These are phyloP conservation scores for Nasonovia ribisnigri DNA, from an alignment of 2,888 invertebrate genomes.

Conservation along the genomic window DNA sequence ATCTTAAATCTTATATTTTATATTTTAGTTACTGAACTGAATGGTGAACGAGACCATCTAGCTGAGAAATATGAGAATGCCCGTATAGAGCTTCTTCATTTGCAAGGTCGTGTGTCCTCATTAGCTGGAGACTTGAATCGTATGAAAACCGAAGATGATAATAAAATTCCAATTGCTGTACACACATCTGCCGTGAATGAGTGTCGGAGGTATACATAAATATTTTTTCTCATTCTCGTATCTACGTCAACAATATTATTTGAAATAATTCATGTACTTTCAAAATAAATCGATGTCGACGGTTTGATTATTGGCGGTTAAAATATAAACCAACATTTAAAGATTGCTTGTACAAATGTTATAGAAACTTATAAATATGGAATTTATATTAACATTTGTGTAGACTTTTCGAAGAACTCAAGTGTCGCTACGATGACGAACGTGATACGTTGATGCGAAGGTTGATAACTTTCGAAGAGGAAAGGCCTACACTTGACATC, in stretches of 20 bases:
- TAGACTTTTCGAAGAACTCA: slow-evolving; percentile 81
- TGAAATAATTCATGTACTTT: neutral
- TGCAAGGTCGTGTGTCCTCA: slow-evolving; percentile 75
- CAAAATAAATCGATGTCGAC: neutral
- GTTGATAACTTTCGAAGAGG: slow-evolving; percentile 72
- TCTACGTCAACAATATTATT: neutral
- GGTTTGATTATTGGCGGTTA: neutral
- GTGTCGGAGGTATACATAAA: slow-evolving; percentile 76
- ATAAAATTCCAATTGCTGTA: slow-evolving; percentile 76
- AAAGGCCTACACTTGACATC: slow-evolving; percentile 72
- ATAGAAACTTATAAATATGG: neutral
- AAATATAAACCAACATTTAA: neutral
- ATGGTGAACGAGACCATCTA: slow-evolving; percentile 77
- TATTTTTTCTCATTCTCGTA: neutral
- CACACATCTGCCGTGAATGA: slow-evolving; percentile 80
- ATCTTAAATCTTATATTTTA: neutral
- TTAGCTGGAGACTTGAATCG: slow-evolving; percentile 73
- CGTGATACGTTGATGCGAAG: slow-evolving; percentile 75
- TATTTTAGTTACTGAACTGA: slow-evolving; percentile 68
- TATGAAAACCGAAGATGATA: slow-evolving; percentile 73
- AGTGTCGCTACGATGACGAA: slow-evolving; percentile 80
- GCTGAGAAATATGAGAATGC: slow-evolving; percentile 76
- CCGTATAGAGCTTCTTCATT: slow-evolving; percentile 74
- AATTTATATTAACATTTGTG: neutral
- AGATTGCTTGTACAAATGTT: neutral